Conservation (phyloP, 2,113 vertebrate genomes). For the Trogon surrucura region DNA sequence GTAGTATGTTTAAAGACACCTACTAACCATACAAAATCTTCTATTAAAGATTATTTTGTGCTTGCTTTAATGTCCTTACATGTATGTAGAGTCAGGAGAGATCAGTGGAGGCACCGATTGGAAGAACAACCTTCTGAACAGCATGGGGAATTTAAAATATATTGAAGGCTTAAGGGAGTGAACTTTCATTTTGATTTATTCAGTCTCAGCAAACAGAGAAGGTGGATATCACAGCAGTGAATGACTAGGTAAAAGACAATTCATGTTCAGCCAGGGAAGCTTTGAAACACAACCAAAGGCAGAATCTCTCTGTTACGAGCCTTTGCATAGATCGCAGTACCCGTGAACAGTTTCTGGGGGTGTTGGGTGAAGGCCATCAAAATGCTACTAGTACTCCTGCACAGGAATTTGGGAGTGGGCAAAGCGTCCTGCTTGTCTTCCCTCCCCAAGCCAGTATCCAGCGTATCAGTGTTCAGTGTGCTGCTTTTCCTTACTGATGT, state of each 20-base stretch:
- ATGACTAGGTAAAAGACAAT: neutral
- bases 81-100: slow-evolving; percentile 45
- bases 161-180: neutral
- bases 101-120: neutral
- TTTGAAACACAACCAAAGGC: neutral
- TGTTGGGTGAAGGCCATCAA: neutral
- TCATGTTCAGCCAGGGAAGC: neutral
- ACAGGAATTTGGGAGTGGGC: neutral
- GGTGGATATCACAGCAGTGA: neutral
- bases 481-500: neutral
- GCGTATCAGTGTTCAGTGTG: neutral
- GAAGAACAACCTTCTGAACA: neutral
- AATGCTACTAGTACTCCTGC: neutral
- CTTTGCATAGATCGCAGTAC: fast-evolving
- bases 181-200: slow-evolving; percentile 41
- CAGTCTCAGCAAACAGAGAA: slow-evolving; percentile 15
- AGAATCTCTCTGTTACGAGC: neutral
- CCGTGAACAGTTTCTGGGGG: neutral
- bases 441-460: neutral
- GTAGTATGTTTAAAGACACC: slow-evolving; percentile 15
- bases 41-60: slow-evolving; percentile 31
- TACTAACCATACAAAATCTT: neutral
- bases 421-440: neutral
- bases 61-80: slow-evolving; percentile 25
- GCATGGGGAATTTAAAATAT: neutral